Evolutionary conservation across 1,140 invertebrate genomes (phyloP).

Genomic region (silkworm (Bombyx mori)): ASM3026992v2 NC_085112.1:5420501-5421000

Average conservation of each 20-base stretch:
- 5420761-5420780: not conserved
- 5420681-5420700: not conserved
- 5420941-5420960: slow-evolving; percentile 1
- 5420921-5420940: slow-evolving; percentile 16
- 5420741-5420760: slow-evolving; percentile 6
- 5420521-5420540: slow-evolving; percentile 34
- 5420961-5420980: not conserved
- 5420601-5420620: no score
- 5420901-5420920: slow-evolving; percentile 24
- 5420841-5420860: slow-evolving; percentile 41
- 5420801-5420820: slow-evolving; percentile 11
- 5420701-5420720: slow-evolving; percentile 2
- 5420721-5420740: slow-evolving; percentile 3
- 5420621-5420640: not conserved
- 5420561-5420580: not conserved
- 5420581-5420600: not conserved
- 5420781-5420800: slow-evolving; percentile 2
- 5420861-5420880: slow-evolving; percentile 37
- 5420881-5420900: slow-evolving; percentile 13
- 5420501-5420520: slow-evolving; percentile 51
- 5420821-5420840: slow-evolving; percentile 26
- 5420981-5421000: no score
- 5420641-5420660: slow-evolving; percentile 1
- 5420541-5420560: slow-evolving; percentile 18
- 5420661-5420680: slow-evolving; percentile 2